phyloP scores from a whole-genome alignment of 23 tunicate genomes.

The Oikopleura vanhoeffeni region DNA sequence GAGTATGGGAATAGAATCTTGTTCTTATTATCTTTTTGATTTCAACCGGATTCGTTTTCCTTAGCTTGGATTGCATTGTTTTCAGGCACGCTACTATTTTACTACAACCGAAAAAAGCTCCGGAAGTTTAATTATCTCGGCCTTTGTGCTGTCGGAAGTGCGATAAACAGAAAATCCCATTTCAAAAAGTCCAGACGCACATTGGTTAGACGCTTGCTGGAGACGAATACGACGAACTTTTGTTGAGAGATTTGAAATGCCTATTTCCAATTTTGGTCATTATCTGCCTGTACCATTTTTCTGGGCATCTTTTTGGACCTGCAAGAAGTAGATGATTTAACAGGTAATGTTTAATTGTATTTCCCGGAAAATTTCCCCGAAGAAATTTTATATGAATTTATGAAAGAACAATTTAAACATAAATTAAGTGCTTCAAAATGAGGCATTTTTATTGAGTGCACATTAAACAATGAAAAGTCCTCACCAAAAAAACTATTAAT shows the following conservation, averaged over 20 bases:
- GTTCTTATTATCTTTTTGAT: background rate
- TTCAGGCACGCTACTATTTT: background rate
- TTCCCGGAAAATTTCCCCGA: too few relatives aligned
- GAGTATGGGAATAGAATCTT: background rate
- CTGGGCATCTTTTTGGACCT: slow-evolving; percentile 2
- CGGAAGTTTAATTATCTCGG: background rate
- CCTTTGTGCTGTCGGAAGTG: background rate
- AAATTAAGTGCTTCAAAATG: too few relatives aligned
- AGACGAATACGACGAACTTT: background rate
- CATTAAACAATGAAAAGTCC: too few relatives aligned
- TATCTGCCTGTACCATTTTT: slow-evolving; percentile 7
- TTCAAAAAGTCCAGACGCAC: background rate
- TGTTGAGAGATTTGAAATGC: background rate
- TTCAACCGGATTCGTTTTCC: background rate
- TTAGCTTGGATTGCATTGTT: background rate
- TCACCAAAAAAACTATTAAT: too few relatives aligned
- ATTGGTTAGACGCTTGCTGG: background rate
- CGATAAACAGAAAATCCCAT: background rate
- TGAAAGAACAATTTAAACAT: too few relatives aligned
- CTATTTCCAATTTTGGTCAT: slow-evolving; percentile 7
- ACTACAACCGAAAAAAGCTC: background rate
- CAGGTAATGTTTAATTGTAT: too few relatives aligned
- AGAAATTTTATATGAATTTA: too few relatives aligned
- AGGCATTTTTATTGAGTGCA: too few relatives aligned
- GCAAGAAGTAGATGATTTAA: background rate